Conservation (phyloP, 1,140 invertebrate genomes). For the Plectrocnemia conspersa region DNA sequence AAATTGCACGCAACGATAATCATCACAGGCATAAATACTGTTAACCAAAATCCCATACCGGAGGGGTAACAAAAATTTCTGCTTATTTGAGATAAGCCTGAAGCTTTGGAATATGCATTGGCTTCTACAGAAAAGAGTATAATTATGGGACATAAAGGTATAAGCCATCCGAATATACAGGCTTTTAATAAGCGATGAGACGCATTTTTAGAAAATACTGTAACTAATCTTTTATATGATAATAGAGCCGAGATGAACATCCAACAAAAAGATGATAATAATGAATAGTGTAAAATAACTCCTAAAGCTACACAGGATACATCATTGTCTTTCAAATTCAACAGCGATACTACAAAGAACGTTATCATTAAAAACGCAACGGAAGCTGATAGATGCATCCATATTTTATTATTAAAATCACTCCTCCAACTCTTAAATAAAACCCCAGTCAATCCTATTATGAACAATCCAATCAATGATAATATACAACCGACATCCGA, state of each 20-base stretch:
- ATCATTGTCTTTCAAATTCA: constrained; percentile 38
- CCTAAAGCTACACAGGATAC: constrained; percentile 44
- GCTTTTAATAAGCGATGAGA: constrained; percentile 49
- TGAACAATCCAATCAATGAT: constrained; percentile 44
- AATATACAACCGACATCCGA: constrained; percentile 46
- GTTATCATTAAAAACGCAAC: constrained; percentile 42
- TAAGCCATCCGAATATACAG: constrained; percentile 46
- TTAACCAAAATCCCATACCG: constrained; percentile 45
- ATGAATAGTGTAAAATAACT: constrained; percentile 46
- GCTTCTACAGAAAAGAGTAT: constrained; percentile 43
- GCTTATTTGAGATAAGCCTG: constrained; percentile 39
- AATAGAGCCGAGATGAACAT: constrained; percentile 51
- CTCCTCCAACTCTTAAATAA: constrained; percentile 48
- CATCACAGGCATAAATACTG: constrained; percentile 47
- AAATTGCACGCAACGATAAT: constrained; percentile 47
- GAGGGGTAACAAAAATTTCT: constrained; percentile 48
- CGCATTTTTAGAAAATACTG: constrained; percentile 46
- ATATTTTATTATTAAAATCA: constrained; percentile 51
- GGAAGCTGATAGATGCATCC: constrained; percentile 47
- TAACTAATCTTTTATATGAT: constrained; percentile 47
- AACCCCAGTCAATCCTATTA: constrained; percentile 46
- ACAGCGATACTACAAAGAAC: constrained; percentile 43
- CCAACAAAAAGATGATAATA: constrained; percentile 50
- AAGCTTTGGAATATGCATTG: constrained; percentile 42
- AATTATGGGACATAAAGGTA: constrained; percentile 43